A percentile compares a stretch with the other conserved stretches of the same genome.
These are phyloP conservation scores for Ptychoptera albimana DNA, from an alignment of 2,888 invertebrate species.

Conservation along the genomic window DNA sequence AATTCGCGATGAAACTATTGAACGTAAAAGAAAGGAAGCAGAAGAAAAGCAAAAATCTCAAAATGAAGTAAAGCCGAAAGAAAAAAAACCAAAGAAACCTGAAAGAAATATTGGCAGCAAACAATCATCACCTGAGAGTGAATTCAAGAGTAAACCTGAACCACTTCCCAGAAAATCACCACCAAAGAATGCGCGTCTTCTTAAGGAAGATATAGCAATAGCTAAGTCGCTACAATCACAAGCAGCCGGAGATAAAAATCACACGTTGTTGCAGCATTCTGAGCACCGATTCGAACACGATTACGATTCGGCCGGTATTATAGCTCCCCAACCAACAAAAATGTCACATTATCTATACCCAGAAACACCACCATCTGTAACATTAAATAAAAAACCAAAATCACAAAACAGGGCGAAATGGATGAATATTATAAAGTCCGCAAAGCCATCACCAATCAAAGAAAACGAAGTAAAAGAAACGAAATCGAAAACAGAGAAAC, in stretches of 20 bases:
- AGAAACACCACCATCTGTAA: conserved; percentile 33
- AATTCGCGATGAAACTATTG: conserved; percentile 23
- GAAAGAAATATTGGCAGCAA: not conserved
- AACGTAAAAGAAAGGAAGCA: conserved; percentile 21
- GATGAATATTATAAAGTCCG: conserved; percentile 9
- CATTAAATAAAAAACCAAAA: conserved; percentile 13
- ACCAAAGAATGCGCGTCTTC: conserved; percentile 22
- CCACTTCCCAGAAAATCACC: conserved; percentile 30
- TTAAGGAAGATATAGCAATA: conserved; percentile 35
- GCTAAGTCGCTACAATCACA: conserved; percentile 33
- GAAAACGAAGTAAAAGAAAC: conserved; percentile 28
- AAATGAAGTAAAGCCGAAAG: conserved; percentile 10
- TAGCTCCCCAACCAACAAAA: conserved; percentile 38
- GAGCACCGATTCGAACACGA: conserved; percentile 58
- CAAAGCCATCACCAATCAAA: conserved; percentile 28
- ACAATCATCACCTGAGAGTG: not conserved
- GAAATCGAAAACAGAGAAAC: conserved; percentile 21
- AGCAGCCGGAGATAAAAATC: conserved; percentile 32
- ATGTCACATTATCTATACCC: conserved; percentile 44
- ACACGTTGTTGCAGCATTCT: conserved; percentile 61
- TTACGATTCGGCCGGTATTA: conserved; percentile 31
- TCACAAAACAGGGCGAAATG: conserved; percentile 4
- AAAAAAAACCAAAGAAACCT: not conserved
- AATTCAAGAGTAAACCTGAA: conserved; percentile 21
- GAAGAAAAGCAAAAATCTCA: conserved; percentile 13